Conservation (phyloP, 1,140 invertebrate genomes). For the Lordiphosa collinella region DNA sequence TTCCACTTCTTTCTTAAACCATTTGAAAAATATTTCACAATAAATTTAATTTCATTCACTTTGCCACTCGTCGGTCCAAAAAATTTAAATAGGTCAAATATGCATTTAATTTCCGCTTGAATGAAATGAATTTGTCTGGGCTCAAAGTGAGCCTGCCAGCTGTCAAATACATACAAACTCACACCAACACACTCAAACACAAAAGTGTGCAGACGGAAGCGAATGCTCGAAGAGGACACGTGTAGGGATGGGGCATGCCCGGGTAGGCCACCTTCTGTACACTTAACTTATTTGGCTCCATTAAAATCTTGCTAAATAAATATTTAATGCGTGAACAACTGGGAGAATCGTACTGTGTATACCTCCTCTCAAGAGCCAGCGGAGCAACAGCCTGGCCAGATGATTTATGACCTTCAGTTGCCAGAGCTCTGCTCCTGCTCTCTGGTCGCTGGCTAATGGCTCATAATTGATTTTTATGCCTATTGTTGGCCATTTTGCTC, state of each 20-base stretch:
- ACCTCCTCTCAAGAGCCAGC: slow-evolving; percentile 14
- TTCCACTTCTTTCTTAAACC: slow-evolving; percentile 19
- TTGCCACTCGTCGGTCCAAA: slow-evolving; percentile 11
- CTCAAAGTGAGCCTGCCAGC: slow-evolving; percentile 30
- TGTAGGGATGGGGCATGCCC: slow-evolving; percentile 10
- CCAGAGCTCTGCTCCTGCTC: slow-evolving; percentile 7
- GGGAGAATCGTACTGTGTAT: slow-evolving; percentile 9
- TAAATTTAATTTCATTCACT: slow-evolving; percentile 63
- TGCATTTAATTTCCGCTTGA: slow-evolving; percentile 74
- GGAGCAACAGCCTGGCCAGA: slow-evolving; percentile 61
- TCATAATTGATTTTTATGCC: slow-evolving; percentile 76
- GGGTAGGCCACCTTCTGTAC: slow-evolving; percentile 36
- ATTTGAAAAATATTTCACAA: slow-evolving; percentile 55
- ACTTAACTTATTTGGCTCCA: slow-evolving; percentile 71
- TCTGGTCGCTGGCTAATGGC: slow-evolving; percentile 54
- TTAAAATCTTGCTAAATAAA: slow-evolving; percentile 75
- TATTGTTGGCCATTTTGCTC: slow-evolving; percentile 50
- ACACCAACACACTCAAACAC: not conserved
- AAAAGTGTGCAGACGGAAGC: slow-evolving; percentile 23
- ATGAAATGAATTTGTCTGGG: slow-evolving; percentile 67
- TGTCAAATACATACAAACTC: slow-evolving; percentile 54
- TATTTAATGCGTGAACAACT: slow-evolving; percentile 73
- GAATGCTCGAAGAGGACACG: slow-evolving; percentile 31
- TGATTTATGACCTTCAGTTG: slow-evolving; percentile 63
- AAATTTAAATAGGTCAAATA: slow-evolving; percentile 72